Base-by-base conservation (phyloP, 1,140 invertebrate genomes). In the Vollenhovia emeryi region DNA sequence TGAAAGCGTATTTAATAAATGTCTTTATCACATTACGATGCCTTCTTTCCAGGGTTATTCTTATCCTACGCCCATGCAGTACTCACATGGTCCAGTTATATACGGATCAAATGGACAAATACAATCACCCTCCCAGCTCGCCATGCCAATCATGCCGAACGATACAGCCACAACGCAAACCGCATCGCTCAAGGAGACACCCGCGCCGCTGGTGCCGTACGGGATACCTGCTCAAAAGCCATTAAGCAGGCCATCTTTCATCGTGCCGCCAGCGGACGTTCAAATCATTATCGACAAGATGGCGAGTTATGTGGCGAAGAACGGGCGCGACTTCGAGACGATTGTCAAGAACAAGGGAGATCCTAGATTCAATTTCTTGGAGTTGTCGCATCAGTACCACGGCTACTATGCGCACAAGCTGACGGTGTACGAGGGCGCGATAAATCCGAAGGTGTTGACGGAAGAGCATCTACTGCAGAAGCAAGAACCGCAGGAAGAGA, bases 271-370 rank as follows among this genome's bases (percentile, higher is more conserved):
- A 0, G 96, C 97, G 11, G 98, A 98, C 78, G 95, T 98, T 7
- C 97, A 98, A 92, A 96, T 97, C 55, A 97, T 99, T 8, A 98
- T 99, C 68, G 98, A 99, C 93, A 99, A 99, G 95, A 99, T 99
- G 97, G 98, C 98, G 2, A 97, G 97, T 79, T 99, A 99, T 93
- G 98, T 99, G 0, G 97, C 97, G 0, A 98, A 98, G 91, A 99
- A 99, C 95, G 99, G 99, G 0, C 96, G 97, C 64, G 98, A 98
- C 88, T 99, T 99, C 94, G 98, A 99, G 91, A 96, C 96, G 11
- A 97, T 98, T 40, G 97, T 99, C 0, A 97, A 97, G 91, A 97
- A 96, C 4, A 99, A 98, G 94, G 97, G 97, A 18, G 98, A 99
- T 93, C 96, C 97, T 0, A 94, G 98, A 36, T 99, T 98, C 92